Conservation (phyloP, 1,140 invertebrate genomes). For the Pinna nobilis region DNA sequence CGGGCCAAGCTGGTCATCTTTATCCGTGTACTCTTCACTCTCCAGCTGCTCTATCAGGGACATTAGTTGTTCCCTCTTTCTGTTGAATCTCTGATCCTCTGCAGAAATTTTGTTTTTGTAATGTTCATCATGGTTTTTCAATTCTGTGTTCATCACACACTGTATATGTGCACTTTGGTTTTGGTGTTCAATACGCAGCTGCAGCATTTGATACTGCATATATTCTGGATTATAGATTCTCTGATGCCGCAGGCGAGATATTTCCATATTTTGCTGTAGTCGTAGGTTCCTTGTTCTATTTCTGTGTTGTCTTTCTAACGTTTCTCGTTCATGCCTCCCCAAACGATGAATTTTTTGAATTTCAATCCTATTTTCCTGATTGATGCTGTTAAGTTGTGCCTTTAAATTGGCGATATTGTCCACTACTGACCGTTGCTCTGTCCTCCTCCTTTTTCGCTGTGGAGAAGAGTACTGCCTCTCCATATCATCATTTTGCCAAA, state of each 20-base stretch:
- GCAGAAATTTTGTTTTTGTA: slow-evolving; percentile 5
- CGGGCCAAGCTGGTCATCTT: slow-evolving; percentile 30
- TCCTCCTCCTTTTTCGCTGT: slow-evolving; percentile 2
- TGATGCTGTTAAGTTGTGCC: slow-evolving; percentile 3
- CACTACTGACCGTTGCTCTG: not conserved
- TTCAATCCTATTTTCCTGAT: not conserved
- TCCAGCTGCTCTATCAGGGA: slow-evolving; percentile 31
- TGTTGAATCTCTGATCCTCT: slow-evolving; percentile 1
- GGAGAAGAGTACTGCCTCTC: slow-evolving; percentile 1
- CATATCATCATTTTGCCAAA: not conserved
- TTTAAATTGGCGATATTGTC: slow-evolving; percentile 24
- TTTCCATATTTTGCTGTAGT: slow-evolving; percentile 25
- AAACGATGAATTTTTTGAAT: not conserved
- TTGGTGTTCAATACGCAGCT: slow-evolving; percentile 17
- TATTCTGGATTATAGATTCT: not conserved
- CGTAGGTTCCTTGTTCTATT: not conserved
- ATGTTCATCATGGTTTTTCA: not conserved
- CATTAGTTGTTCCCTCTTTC: slow-evolving; percentile 1
- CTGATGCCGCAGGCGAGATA: slow-evolving; percentile 1
- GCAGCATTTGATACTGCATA: slow-evolving; percentile 17
- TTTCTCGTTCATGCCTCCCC: not conserved
- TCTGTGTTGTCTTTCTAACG: not conserved
- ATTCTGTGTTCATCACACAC: slow-evolving; percentile 1
- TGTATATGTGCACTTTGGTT: slow-evolving; percentile 9
- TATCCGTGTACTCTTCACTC: not conserved